phyloP scores from a whole-genome alignment of 2,113 vertebrate genomes.

The Perca flavescens region DNA sequence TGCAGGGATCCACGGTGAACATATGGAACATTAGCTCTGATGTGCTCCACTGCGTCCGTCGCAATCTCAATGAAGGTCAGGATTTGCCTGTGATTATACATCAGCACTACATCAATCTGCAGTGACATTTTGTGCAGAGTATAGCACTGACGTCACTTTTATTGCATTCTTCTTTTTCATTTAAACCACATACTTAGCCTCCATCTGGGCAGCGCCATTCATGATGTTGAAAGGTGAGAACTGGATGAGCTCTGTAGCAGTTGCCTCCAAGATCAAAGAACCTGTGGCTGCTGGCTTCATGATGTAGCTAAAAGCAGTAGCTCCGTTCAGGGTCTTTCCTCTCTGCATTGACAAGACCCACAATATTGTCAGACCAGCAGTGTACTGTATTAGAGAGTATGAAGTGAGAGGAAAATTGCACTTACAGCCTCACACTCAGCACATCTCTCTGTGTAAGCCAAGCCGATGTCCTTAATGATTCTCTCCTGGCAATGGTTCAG shows the following conservation, averaged over 20 bases:
- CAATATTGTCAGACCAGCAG: not conserved
- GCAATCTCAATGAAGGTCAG: slow-evolving; percentile 80
- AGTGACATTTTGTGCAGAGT: not conserved
- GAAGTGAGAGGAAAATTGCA: not conserved
- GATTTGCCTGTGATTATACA: slow-evolving; percentile 77
- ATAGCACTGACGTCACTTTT: not conserved
- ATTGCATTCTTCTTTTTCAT: not conserved
- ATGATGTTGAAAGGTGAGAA: slow-evolving; percentile 85
- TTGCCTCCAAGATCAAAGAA: slow-evolving; percentile 82
- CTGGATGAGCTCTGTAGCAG: slow-evolving; percentile 82
- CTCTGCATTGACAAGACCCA: slow-evolving; percentile 75
- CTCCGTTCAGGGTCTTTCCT: slow-evolving; percentile 80
- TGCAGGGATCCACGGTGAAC: slow-evolving; percentile 77
- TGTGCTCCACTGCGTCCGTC: slow-evolving; percentile 36
- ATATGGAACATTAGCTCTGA: slow-evolving; percentile 52
- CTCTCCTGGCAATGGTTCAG: slow-evolving; percentile 87
- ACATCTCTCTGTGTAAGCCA: slow-evolving; percentile 80
- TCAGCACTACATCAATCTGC: not conserved
- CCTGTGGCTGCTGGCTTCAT: slow-evolving; percentile 80
- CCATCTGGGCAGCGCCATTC: slow-evolving; percentile 83
- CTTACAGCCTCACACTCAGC: slow-evolving; percentile 78
- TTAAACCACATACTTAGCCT: slow-evolving; percentile 83
- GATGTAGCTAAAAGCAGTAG: slow-evolving; percentile 77
- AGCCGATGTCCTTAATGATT: slow-evolving; percentile 80
- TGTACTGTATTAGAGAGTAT: not conserved